Conservation (phyloP, 2,888 invertebrate species). For the Scaptomyza caliginosa region DNA sequence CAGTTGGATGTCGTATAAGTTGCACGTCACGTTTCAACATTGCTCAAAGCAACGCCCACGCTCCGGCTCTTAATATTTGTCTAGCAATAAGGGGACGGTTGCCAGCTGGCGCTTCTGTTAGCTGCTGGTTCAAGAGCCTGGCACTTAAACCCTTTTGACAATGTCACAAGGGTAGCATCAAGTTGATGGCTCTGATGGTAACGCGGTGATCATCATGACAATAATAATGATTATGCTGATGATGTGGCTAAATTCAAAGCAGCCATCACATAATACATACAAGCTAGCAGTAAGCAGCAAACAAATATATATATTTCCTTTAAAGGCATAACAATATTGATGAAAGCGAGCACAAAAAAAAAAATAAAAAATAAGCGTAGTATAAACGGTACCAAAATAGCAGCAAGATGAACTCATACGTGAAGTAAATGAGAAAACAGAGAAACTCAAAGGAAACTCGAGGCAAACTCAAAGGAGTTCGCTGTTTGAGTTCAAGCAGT, state of each 20-base stretch:
- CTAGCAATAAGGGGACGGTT: constrained; percentile 56
- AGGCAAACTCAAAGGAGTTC: constrained; percentile 5
- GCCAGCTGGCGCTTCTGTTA: constrained; percentile 50
- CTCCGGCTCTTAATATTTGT: constrained; percentile 41
- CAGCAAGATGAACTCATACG: constrained; percentile 24
- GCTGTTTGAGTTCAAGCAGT: constrained; percentile 41
- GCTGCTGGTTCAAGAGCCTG: constrained; percentile 64
- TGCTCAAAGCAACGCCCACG: constrained; percentile 19
- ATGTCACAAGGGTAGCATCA: constrained; percentile 71
- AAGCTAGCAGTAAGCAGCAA: constrained; percentile 15
- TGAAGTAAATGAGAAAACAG: neutral
- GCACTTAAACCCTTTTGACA: constrained; percentile 78
- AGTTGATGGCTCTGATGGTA: constrained; percentile 56
- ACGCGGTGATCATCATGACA: constrained; percentile 39
- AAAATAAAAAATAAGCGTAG: neutral
- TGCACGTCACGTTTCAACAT: constrained; percentile 53
- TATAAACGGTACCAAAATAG: constrained; percentile 34
- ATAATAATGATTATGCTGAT: constrained; percentile 57
- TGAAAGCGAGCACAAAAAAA: no score
- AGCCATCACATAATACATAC: constrained; percentile 36
- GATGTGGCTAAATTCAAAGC: constrained; percentile 67
- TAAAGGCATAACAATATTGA: constrained; percentile 53
- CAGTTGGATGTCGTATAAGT: constrained; percentile 38
- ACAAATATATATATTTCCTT: constrained; percentile 13
- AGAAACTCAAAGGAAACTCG: neutral